Conservation (phyloP, 1,140 invertebrate species). For the Pemphigus obesinymphae region DNA sequence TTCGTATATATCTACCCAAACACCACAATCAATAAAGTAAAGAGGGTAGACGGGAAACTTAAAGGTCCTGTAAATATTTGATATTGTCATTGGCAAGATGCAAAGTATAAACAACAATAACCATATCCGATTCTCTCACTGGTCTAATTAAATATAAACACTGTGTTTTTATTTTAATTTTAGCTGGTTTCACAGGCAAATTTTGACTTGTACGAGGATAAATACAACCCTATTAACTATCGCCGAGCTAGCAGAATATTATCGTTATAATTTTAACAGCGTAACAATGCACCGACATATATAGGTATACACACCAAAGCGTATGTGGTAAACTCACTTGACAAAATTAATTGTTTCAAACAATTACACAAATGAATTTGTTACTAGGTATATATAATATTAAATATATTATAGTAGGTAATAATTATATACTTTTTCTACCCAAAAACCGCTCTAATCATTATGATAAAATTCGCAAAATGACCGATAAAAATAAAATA, state of each 20-base stretch:
- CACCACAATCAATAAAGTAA: constrained; percentile 12
- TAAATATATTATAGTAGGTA: too few species aligned
- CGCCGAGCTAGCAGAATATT: neutral
- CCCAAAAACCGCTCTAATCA: too few species aligned
- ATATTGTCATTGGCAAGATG: constrained; percentile 33
- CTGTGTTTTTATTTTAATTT: neutral
- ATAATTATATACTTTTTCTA: too few species aligned
- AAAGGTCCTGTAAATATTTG: constrained; percentile 34
- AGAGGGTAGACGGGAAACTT: constrained; percentile 10
- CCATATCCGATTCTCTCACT: neutral
- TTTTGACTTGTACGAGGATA: neutral
- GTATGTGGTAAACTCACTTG: neutral
- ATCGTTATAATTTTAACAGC: neutral
- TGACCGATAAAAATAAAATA: too few species aligned
- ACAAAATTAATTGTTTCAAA: neutral
- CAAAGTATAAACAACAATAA: constrained; percentile 29
- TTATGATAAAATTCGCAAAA: too few species aligned
- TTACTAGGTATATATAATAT: too few species aligned
- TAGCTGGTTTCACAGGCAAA: neutral
- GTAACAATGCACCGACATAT: neutral
- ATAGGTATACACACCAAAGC: neutral
- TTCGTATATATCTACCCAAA: neutral
- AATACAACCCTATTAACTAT: neutral
- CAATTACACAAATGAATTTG: neutral
- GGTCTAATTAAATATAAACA: neutral